Evolutionary conservation across 2,797 vertebrate species (phyloP).

Genomic region (Enteromius unitaeniatus): DNA sequence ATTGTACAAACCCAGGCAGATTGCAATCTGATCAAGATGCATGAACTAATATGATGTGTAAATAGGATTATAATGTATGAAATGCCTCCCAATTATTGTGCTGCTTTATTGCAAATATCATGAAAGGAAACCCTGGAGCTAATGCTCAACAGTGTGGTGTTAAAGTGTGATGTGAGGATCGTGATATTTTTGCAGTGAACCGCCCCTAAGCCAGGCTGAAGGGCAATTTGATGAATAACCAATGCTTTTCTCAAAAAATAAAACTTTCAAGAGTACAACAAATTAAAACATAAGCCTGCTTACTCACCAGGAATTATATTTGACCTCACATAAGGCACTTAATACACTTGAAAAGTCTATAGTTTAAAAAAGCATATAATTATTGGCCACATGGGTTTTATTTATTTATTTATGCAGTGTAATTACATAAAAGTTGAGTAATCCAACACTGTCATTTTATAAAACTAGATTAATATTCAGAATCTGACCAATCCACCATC

Average conservation of each 20-base stretch:
- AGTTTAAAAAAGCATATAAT: neutral
- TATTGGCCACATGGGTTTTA: neutral
- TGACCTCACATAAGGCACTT: neutral
- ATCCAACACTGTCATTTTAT: neutral
- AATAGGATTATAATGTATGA: slow-evolving; percentile 42
- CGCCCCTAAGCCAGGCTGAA: neutral
- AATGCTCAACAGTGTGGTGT: slow-evolving; percentile 34
- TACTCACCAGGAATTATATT: neutral
- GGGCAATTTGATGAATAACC: slow-evolving; percentile 16
- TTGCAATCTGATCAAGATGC: neutral
- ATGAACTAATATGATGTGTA: neutral
- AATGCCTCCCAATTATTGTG: slow-evolving; percentile 42
- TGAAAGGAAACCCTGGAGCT: slow-evolving; percentile 43
- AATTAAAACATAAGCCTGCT: neutral
- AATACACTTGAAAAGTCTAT: too few species aligned
- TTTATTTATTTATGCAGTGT: neutral
- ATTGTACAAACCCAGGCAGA: neutral
- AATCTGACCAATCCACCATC: neutral
- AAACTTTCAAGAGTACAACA: neutral
- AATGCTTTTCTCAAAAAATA: neutral
- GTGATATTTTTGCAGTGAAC: slow-evolving; percentile 25
- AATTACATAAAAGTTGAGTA: neutral
- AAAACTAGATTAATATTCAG: neutral
- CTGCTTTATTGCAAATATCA: slow-evolving; percentile 48
- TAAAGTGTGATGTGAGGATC: slow-evolving; percentile 34